Percentiles rank a stretch among this genome's conserved stretches.
Conservation (phyloP, 2,888 invertebrate species). For the Diogma glabrata region DNA sequence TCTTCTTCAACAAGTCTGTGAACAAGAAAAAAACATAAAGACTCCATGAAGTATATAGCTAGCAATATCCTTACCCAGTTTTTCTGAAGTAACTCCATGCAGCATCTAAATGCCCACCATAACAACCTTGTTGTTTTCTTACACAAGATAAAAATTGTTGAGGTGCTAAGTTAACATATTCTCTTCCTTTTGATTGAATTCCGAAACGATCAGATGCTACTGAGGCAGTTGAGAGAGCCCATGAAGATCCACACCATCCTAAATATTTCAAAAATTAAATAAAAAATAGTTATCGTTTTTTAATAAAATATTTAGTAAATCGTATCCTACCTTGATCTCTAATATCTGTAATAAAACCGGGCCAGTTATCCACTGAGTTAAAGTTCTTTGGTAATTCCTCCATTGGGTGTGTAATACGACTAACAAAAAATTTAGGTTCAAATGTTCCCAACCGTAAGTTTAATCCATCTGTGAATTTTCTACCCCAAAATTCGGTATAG, state of each 20-base stretch:
- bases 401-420: conserved; percentile 22
- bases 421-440: neutral
- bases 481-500: conserved; percentile 74
- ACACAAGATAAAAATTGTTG: conserved; percentile 85
- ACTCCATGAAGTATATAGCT: neutral
- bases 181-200: conserved; percentile 72
- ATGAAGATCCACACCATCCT: conserved; percentile 73
- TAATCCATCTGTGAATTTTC: conserved; percentile 69
- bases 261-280: too few relatives aligned
- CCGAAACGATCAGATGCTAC: conserved; percentile 73
- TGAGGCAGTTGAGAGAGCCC: conserved; percentile 80
- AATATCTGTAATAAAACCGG: conserved; percentile 53
- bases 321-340: conserved; percentile 63
- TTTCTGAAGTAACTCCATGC: conserved; percentile 84
- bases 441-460: conserved; percentile 54
- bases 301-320: too few relatives aligned
- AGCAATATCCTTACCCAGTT: conserved; percentile 47
- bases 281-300: too few relatives aligned
- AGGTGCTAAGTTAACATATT: conserved; percentile 59
- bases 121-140: conserved; percentile 66
- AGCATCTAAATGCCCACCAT: conserved; percentile 78
- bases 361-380: conserved; percentile 68
- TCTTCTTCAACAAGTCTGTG: conserved; percentile 68
- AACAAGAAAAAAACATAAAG: conserved; percentile 6
- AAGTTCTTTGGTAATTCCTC: conserved; percentile 53